Evolutionary conservation across 2,888 invertebrate genomes (phyloP).

Genomic region (Azorinus chamasolen): DNA sequence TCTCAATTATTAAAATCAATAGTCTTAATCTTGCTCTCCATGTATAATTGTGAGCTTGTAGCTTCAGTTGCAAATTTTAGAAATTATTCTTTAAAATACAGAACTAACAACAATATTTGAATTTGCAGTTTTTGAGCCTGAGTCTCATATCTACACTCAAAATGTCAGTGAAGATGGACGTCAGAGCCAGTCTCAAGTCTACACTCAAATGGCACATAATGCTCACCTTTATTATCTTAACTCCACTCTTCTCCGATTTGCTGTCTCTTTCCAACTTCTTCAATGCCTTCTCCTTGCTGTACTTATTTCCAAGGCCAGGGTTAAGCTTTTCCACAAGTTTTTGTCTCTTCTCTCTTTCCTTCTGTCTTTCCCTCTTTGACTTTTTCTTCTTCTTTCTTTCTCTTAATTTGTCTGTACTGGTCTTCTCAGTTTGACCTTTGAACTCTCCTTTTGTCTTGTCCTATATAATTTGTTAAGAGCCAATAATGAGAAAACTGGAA

Average conservation of each 20-base stretch:
- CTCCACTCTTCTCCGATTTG: constrained; percentile 67
- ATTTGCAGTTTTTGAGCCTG: no score
- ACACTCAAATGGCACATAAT: no score
- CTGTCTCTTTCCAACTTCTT: constrained; percentile 90
- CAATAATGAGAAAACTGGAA: no score
- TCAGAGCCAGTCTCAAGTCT: no score
- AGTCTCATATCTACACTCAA: no score
- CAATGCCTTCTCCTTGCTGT: constrained; percentile 88
- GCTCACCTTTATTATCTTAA: constrained; percentile 88
- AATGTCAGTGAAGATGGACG: no score
- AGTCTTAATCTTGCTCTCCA: no score
- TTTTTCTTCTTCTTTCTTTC: constrained; percentile 90
- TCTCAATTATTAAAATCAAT: no score
- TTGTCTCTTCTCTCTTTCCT: constrained; percentile 91
- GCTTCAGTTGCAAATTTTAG: no score
- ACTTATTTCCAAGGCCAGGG: constrained; percentile 88
- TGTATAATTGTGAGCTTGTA: no score
- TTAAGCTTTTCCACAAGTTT: constrained; percentile 85
- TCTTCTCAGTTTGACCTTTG: constrained; percentile 92
- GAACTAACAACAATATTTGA: no score
- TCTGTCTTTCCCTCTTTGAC: constrained; percentile 89
- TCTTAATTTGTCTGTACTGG: constrained; percentile 95
- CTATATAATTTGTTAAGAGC: constrained; percentile 61
- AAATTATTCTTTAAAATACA: no score
- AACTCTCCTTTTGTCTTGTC: constrained; percentile 87